Percentiles rank a stretch among this genome's conserved stretches.
Conservation (phyloP, 2,888 invertebrate genomes). For the Caenorhabditis macrosperma region DNA sequence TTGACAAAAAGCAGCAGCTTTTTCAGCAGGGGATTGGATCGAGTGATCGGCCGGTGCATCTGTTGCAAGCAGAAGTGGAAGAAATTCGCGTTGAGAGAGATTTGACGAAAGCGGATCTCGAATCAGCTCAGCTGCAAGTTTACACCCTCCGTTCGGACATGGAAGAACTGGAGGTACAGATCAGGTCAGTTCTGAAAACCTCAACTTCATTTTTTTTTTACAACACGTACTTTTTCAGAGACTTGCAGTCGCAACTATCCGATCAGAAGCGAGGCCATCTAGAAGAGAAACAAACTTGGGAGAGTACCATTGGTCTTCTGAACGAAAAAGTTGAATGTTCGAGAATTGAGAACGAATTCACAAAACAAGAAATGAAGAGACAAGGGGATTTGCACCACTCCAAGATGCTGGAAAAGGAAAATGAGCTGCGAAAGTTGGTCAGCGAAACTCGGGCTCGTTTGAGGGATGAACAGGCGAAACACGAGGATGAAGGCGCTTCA, state of each 20-base stretch:
- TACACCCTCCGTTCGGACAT: conserved; percentile 81
- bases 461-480: conserved; percentile 40
- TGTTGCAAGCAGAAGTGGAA: conserved; percentile 83
- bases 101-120: conserved; percentile 84
- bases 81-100: conserved; percentile 83
- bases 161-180: conserved; percentile 75
- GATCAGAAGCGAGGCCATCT: conserved; percentile 51
- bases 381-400: conserved; percentile 54
- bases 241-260: conserved; percentile 48
- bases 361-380: conserved; percentile 66
- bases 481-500: conserved; percentile 55
- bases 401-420: conserved; percentile 64
- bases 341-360: conserved; percentile 66
- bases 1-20: too few relatives aligned
- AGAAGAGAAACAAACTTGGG: conserved; percentile 65
- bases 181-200: conserved; percentile 39
- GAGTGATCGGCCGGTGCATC: conserved; percentile 61
- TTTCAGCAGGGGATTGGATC: conserved; percentile 59
- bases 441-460: conserved; percentile 63
- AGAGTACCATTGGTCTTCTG: conserved; percentile 55
- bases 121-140: conserved; percentile 81
- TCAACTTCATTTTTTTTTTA: background rate
- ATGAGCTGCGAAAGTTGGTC: conserved; percentile 69
- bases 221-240: conserved; percentile 20
- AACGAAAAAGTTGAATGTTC: conserved; percentile 71